Evolutionary conservation across 2,888 invertebrate species (phyloP).

Genomic region (Drosophila falleni): DNA sequence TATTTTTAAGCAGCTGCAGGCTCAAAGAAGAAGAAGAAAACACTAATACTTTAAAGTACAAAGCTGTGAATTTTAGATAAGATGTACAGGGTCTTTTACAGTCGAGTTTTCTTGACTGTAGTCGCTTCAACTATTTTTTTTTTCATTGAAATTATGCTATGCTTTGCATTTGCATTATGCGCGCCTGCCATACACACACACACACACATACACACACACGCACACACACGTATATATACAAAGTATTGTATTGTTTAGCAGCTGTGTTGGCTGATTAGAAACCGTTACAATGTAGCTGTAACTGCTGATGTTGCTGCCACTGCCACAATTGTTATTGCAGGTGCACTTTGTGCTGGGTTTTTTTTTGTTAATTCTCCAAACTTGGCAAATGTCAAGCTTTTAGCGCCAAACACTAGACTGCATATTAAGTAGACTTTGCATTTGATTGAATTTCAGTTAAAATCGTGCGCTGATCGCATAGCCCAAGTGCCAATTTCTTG

Average conservation of each 20-base stretch:
- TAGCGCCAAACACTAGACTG: constrained; percentile 17
- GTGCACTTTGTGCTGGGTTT: constrained; percentile 41
- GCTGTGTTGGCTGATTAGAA: constrained; percentile 27
- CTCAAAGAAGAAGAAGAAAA: too few species aligned
- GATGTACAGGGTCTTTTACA: not conserved
- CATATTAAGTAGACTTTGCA: not conserved
- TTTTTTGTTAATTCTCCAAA: constrained; percentile 36
- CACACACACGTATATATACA: not conserved
- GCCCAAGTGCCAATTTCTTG: constrained; percentile 57
- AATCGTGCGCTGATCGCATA: constrained; percentile 32
- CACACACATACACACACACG: constrained; percentile 19
- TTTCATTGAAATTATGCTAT: constrained; percentile 73
- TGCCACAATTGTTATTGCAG: constrained; percentile 36
- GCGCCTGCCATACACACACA: constrained; percentile 42
- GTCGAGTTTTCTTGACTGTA: not conserved
- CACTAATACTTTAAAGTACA: too few species aligned
- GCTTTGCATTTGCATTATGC: constrained; percentile 72
- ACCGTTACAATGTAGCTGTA: constrained; percentile 52
- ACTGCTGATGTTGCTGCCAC: constrained; percentile 13
- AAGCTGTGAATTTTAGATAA: not conserved
- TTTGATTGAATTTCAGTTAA: constrained; percentile 18
- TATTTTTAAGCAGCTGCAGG: too few species aligned
- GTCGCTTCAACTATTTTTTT: not conserved
- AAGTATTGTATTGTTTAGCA: constrained; percentile 23
- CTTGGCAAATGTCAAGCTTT: constrained; percentile 18